Evolutionary conservation across 2,888 invertebrate genomes (phyloP), one percentile per base, ranked within the genome.

Genomic region (Tribolium freemani): DNA sequence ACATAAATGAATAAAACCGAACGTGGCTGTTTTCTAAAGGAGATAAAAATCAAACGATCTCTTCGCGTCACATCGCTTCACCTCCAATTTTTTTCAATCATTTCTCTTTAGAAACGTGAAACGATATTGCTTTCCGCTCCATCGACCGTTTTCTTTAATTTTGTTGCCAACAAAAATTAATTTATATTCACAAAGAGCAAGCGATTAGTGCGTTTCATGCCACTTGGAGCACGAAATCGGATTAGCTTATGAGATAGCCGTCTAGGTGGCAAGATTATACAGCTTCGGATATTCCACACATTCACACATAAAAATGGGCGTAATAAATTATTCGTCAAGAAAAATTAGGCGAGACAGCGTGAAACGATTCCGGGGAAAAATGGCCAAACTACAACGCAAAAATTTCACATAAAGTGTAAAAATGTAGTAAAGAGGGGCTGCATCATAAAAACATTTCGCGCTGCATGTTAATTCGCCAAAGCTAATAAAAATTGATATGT

Each of bases 191-290:
- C 11, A 54, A 53, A 38, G 44, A 53, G 45, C 21, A 44, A 53
- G n/a, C 64, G 64, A 64, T 64, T 54, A 53, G 44, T 45, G 38
- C 53, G 64, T 64, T 64, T 64, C 44, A 64, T 16, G 53, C 64
- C 21, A 20, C 20, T 64, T 64, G 44, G 44, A 64, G 64, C 64
- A 44, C 45, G 21, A 64, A 54, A 64, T 64, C 53, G 44, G 64
- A 54, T 64, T 64, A 53, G 38, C 53, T 11, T 38, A 11, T 11
- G 50, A 61, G 50, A 61, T 50, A 61, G 30, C 30, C 61, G 38
- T 3, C 38, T 38, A 48, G 16, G 10, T 54, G 10, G 30, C 10
- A 5, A 16, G 9, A 56, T 56, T 54, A 26, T 13, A 13, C 31
- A 9, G 56, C 31, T 11, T 31, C 16, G 2, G 16, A 16, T 16